Evolutionary conservation across 1,140 invertebrate genomes (phyloP), one percentile per base, ranked within the genome.

Genomic region (Drosophila trapezifrons): DNA sequence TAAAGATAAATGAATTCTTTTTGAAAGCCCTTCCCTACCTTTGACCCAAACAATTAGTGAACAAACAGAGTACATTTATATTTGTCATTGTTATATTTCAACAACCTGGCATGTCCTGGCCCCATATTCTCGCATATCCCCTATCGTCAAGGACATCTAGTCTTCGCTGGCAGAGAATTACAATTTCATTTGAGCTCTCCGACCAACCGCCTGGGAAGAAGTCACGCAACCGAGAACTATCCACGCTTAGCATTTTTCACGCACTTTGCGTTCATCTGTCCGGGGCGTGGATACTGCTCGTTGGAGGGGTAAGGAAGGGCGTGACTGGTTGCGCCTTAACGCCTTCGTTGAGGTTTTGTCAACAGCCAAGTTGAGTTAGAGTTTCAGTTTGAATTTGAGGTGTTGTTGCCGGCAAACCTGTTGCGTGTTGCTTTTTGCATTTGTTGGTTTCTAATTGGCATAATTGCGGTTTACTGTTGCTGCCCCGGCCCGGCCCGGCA

Each of bases 401-500:
- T 20, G 29, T 45, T 73, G 69, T 49, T 51, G 67, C 64, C 56
- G 56, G 57, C 55, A 59, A 69, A 84, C 81, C 82, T 85, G 81
- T 85, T 85, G 81, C 81, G 82, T 85, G 81, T 72, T 71, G 69
- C 69, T n/a, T 69, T 82, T 81, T 82, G 79, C 79, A 74, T 78
- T 72, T 81, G 75, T 85, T 80, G 62, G 79, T 81, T 86, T 78
- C 83, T 87, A 87, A 87, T 82, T 86, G 83, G 76, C 83, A 93
- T 94, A 94, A 57, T 92, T 93, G 78, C 86, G 93, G 70, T 91
- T 94, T 76, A 93, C 93, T 27, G 46, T 76, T 57, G 43, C 60
- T 59, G 47, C n/a, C 18, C 43, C 49, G 17, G 17, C 29, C 60
- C 54, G 47, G 13, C 18, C 43, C 49, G 17, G 17, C 29, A 49